A percentile compares a stretch with the other conserved stretches of the same genome.
These are phyloP conservation scores for Brassicogethes aeneus DNA, from an alignment of 2,888 invertebrate species.

Conservation along the genomic window DNA sequence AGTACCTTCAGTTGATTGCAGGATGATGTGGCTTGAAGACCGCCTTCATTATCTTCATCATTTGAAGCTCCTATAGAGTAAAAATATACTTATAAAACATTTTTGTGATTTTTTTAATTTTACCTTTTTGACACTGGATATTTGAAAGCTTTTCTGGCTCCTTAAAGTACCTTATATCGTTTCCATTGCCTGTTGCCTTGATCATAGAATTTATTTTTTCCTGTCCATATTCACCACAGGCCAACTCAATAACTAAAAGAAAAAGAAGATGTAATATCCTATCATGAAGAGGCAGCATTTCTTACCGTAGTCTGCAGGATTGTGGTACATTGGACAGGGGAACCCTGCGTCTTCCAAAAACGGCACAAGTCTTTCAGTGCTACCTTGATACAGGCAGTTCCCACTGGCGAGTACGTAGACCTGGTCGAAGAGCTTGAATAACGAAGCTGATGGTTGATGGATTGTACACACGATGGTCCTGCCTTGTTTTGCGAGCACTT, in stretches of 20 bases:
- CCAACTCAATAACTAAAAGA: conserved; percentile 77
- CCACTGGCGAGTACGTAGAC: conserved; percentile 83
- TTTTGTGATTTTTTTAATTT: too few relatives aligned
- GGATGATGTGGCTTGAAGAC: conserved; percentile 60
- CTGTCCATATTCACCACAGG: conserved; percentile 83
- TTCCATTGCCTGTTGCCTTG: conserved; percentile 61
- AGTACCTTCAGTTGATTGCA: conserved; percentile 64
- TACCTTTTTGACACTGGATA: conserved; percentile 48
- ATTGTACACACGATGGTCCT: conserved; percentile 91
- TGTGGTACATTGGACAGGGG: conserved; percentile 86
- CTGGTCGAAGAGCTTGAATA: conserved; percentile 86
- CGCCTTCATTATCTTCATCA: conserved; percentile 11
- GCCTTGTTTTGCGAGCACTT: conserved; percentile 69
- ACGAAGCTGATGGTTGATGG: conserved; percentile 87
- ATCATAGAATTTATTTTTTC: conserved; percentile 63
- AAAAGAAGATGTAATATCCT: neutral
- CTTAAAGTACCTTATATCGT: conserved; percentile 58
- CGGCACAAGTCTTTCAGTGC: conserved; percentile 61
- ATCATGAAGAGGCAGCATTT: conserved; percentile 12
- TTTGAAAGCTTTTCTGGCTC: conserved; percentile 47
- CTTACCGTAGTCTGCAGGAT: conserved; percentile 91
- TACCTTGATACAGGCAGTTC: conserved; percentile 78
- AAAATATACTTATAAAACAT: neutral
- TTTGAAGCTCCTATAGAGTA: neutral
- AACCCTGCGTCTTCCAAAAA: conserved; percentile 67